phyloP scores from a whole-genome alignment of 2,888 invertebrate species.

The Auanema sp. region DNA sequence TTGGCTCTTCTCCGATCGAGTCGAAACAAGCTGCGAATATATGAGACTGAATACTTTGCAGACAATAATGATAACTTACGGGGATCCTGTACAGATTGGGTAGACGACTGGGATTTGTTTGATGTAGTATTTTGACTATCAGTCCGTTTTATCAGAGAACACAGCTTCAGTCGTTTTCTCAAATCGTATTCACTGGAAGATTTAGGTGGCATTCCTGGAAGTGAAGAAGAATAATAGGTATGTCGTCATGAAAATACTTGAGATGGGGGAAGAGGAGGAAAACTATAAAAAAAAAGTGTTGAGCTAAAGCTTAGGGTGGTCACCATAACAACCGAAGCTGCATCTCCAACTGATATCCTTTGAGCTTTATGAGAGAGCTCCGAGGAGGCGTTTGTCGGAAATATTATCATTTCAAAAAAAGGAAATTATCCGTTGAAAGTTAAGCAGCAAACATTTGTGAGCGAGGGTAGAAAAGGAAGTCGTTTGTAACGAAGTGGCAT shows the following conservation, averaged over 20 bases:
- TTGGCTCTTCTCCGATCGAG: conserved; percentile 36
- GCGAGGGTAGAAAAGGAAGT: too few species aligned
- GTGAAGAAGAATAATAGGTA: conserved; percentile 3
- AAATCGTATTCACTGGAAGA: conserved; percentile 35
- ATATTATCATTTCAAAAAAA: conserved; percentile 2
- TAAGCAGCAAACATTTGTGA: neutral
- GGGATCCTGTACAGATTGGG: conserved; percentile 28
- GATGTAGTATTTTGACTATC: conserved; percentile 25
- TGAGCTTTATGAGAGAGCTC: conserved; percentile 4
- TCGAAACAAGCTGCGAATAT: conserved; percentile 29
- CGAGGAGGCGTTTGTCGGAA: neutral
- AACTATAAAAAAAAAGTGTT: neutral
- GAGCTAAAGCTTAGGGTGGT: too few species aligned
- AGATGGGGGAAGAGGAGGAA: neutral
- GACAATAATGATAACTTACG: conserved; percentile 20
- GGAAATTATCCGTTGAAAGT: neutral
- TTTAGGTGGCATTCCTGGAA: conserved; percentile 31
- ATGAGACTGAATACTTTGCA: neutral
- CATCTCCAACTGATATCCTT: too few species aligned
- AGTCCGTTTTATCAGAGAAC: conserved; percentile 15
- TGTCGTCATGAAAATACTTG: neutral
- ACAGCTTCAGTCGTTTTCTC: conserved; percentile 24
- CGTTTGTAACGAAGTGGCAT: too few species aligned
- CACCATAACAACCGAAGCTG: too few species aligned
- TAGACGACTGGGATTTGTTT: conserved; percentile 27